Evolutionary conservation across 2,113 vertebrate genomes (phyloP).

Genomic region (Poecile atricapillus): DNA sequence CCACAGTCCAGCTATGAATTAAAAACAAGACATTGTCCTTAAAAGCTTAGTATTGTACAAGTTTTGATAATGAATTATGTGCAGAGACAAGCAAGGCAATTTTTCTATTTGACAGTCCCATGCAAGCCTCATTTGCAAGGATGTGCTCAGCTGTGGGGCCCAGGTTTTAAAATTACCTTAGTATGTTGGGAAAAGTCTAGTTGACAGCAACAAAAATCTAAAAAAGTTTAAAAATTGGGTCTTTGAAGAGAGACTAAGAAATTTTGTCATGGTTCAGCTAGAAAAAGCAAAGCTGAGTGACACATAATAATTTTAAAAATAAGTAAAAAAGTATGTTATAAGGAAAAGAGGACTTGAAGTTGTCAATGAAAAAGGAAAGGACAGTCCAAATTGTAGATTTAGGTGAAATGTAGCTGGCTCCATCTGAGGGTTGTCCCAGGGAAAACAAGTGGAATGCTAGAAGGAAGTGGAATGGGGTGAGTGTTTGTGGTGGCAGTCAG

Average conservation of each 20-base stretch:
- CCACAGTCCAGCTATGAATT: not conserved
- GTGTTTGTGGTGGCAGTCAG: not conserved
- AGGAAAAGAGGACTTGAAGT: not conserved
- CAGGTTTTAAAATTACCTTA: not conserved
- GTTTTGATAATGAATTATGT: not conserved
- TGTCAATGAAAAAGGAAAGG: not conserved
- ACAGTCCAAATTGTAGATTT: not conserved
- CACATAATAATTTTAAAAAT: not conserved
- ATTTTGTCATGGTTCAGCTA: not conserved
- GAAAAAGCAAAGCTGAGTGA: not conserved
- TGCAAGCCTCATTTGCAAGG: constrained; percentile 6
- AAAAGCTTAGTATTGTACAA: not conserved
- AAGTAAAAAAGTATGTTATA: not conserved
- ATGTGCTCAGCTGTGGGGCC: not conserved
- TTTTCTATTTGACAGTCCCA: not conserved
- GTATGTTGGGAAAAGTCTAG: not conserved
- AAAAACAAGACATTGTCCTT: not conserved
- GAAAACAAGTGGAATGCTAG: not conserved
- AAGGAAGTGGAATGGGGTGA: not conserved
- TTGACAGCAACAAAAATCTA: not conserved
- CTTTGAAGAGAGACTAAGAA: not conserved
- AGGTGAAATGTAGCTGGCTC: not conserved
- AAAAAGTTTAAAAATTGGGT: not conserved
- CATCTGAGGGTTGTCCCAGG: not conserved
- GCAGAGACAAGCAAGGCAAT: not conserved